A percentile compares a stretch with the other conserved stretches of the same genome.
Conservation (phyloP, 2,113 vertebrate genomes). For the Galemys pyrenaicus region DNA sequence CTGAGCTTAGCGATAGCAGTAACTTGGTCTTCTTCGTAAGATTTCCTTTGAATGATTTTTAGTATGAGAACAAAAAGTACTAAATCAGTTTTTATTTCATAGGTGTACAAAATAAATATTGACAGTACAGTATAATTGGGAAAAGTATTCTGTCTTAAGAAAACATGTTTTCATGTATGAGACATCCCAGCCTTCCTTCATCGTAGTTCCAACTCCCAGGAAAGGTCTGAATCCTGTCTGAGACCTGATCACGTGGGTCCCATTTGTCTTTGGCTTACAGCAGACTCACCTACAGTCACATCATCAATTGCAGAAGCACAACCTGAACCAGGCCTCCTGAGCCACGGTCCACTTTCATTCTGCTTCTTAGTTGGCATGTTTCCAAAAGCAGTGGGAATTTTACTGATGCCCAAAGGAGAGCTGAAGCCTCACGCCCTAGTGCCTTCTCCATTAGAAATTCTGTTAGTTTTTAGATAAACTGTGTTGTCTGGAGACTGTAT, state of each 20-base stretch:
- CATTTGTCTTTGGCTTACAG: neutral
- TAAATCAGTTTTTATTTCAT: neutral
- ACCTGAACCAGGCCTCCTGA: neutral
- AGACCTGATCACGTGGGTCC: neutral
- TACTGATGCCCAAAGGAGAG: neutral
- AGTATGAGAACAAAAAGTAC: neutral
- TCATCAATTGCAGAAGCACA: neutral
- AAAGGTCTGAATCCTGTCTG: neutral
- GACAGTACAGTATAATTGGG: neutral
- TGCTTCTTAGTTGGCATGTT: neutral
- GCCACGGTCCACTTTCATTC: neutral
- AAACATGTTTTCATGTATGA: neutral
- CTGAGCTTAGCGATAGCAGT: neutral
- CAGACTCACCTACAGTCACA: neutral
- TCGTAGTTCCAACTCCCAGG: neutral
- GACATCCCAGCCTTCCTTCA: neutral
- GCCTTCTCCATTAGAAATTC: neutral
- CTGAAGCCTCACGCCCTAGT: neutral
- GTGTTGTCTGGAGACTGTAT: neutral
- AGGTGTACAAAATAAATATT: neutral
- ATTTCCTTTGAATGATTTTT: neutral
- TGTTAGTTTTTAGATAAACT: neutral
- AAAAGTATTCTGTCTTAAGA: neutral
- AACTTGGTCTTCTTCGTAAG: neutral
- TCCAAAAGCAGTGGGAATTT: neutral